Evolutionary conservation across 1,140 invertebrate genomes (phyloP).

Genomic region (Diorhabda elongata): DNA sequence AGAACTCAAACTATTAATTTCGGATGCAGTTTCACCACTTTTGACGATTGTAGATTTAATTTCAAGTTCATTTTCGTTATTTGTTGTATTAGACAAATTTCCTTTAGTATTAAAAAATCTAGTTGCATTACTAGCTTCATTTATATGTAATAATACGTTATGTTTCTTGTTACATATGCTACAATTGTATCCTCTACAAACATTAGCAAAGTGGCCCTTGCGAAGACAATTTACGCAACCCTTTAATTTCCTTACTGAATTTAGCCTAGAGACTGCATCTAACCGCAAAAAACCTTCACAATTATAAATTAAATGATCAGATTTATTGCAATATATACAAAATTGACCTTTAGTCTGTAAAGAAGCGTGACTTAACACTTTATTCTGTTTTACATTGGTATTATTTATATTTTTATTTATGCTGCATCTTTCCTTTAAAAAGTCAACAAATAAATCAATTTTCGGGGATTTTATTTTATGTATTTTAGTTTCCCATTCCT

Average conservation of each 20-base stretch:
- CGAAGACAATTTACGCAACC: slow-evolving; percentile 19
- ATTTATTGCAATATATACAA: slow-evolving; percentile 21
- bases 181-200: slow-evolving; percentile 9
- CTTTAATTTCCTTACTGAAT: slow-evolving; percentile 10
- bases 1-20: too few species aligned
- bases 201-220: neutral
- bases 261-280: neutral
- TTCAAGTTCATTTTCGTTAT: too few species aligned
- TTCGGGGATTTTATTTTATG: slow-evolving; percentile 18
- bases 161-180: slow-evolving; percentile 18
- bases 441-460: slow-evolving; percentile 16
- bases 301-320: slow-evolving; percentile 16
- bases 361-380: neutral
- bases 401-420: neutral
- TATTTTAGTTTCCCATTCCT: slow-evolving; percentile 22
- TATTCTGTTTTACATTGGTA: neutral
- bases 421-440: slow-evolving; percentile 20
- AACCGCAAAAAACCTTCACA: slow-evolving; percentile 15
- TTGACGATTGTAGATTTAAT: too few species aligned
- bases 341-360: neutral
- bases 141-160: slow-evolving; percentile 19
- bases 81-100: too few species aligned
- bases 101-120: too few species aligned
- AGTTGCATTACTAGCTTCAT: neutral
- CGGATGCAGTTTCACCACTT: too few species aligned